Percentiles rank a stretch among this genome's conserved stretches.
phyloP scores from a whole-genome alignment of 1,140 invertebrate species.

The Apocrypta bakeri region DNA sequence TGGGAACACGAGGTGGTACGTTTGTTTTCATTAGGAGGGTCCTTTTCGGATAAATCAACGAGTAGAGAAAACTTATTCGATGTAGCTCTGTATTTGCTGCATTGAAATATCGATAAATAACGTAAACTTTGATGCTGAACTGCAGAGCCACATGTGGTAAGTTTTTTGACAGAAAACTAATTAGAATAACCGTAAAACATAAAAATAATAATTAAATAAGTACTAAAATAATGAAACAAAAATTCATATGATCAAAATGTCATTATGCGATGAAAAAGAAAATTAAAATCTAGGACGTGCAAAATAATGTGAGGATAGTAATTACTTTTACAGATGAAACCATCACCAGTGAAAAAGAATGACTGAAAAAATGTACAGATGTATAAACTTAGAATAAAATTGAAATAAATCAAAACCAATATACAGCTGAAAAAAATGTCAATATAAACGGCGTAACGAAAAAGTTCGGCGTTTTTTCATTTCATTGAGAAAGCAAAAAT shows the following conservation, averaged over 20 bases:
- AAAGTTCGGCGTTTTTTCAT: no score
- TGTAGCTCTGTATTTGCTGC: background rate
- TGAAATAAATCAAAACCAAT: background rate
- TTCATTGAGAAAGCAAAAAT: no score
- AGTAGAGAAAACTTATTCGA: background rate
- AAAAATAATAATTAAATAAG: constrained; percentile 1
- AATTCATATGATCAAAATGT: constrained; percentile 20
- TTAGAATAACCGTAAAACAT: background rate
- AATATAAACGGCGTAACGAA: background rate
- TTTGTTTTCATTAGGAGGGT: background rate
- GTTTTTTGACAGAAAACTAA: background rate
- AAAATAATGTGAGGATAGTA: constrained; percentile 46
- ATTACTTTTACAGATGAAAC: constrained; percentile 49
- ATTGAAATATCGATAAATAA: background rate
- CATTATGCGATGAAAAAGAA: constrained; percentile 31
- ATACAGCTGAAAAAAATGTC: background rate
- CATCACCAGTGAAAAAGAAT: constrained; percentile 49
- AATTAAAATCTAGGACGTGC: constrained; percentile 42
- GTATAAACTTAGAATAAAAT: constrained; percentile 12
- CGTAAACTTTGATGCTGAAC: background rate
- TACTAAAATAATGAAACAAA: constrained; percentile 13
- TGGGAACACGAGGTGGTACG: constrained; percentile 19
- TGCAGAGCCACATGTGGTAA: constrained; percentile 5
- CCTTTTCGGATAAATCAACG: background rate
- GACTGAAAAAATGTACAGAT: constrained; percentile 36